These are phyloP conservation scores for Ecdyonurus torrentis DNA, from an alignment of 2,888 invertebrate species.

Conservation along the genomic window DNA sequence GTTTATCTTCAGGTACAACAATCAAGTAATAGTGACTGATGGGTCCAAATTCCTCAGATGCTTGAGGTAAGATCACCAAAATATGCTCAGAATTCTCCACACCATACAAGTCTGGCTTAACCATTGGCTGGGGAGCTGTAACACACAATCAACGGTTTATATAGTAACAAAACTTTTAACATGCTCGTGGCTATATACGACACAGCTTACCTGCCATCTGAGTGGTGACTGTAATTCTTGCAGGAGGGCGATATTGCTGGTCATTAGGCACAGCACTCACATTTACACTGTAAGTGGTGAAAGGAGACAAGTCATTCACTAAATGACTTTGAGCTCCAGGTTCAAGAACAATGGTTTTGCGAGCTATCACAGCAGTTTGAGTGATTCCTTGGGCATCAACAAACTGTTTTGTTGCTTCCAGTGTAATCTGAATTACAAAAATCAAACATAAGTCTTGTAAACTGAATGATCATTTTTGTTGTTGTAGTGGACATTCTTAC, in stretches of 20 bases:
- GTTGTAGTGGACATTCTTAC: slow-evolving; percentile 15
- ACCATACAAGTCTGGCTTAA: slow-evolving; percentile 24
- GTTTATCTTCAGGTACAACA: slow-evolving; percentile 30
- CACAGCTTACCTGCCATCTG: slow-evolving; percentile 26
- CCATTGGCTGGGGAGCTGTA: slow-evolving; percentile 25
- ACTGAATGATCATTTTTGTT: neutral
- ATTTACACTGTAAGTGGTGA: slow-evolving; percentile 28
- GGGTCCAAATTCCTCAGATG: slow-evolving; percentile 37
- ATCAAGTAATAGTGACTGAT: slow-evolving; percentile 37
- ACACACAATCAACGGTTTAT: neutral
- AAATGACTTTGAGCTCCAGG: slow-evolving; percentile 18
- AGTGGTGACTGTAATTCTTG: slow-evolving; percentile 26
- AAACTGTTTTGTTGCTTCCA: slow-evolving; percentile 25
- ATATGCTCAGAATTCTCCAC: slow-evolving; percentile 15
- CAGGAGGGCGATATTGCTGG: slow-evolving; percentile 24
- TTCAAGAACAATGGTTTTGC: slow-evolving; percentile 16
- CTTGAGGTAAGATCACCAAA: slow-evolving; percentile 25
- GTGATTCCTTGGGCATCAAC: slow-evolving; percentile 25
- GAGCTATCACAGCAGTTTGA: slow-evolving; percentile 21
- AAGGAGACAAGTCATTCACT: slow-evolving; percentile 24
- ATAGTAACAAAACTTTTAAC: slow-evolving; percentile 3
- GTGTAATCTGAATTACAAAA: slow-evolving; percentile 18
- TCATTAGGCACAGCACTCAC: slow-evolving; percentile 25
- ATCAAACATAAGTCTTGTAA: too few species aligned
- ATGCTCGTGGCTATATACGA: too few species aligned